phyloP scores from a whole-genome alignment of 2,113 vertebrate species.

The Sarotherodon lohbergeri region DNA sequence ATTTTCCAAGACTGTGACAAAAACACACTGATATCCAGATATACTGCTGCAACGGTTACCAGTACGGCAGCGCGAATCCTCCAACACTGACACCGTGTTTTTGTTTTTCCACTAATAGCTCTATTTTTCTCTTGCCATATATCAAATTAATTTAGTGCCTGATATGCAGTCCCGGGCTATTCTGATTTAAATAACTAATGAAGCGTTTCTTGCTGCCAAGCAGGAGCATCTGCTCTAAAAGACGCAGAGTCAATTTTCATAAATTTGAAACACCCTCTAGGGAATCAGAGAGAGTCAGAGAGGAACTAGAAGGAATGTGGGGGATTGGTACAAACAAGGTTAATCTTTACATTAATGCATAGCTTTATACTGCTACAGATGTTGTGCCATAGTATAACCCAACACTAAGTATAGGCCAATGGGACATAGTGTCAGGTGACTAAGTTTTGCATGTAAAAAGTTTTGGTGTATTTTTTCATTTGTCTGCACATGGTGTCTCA shows the following conservation, averaged over 20 bases:
- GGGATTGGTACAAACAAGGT: conserved; percentile 5
- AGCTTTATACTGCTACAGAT: background rate
- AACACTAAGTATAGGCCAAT: background rate
- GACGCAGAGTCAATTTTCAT: conserved; percentile 59
- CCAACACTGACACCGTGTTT: conserved; percentile 14
- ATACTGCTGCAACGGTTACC: background rate
- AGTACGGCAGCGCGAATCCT: background rate
- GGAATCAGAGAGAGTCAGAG: conserved; percentile 4
- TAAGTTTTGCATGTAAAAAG: background rate
- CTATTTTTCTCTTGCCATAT: conserved; percentile 39
- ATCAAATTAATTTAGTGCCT: conserved; percentile 57
- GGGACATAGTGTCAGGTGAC: background rate
- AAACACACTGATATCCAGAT: background rate
- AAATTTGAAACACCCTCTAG: conserved; percentile 48
- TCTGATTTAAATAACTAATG: conserved; percentile 68
- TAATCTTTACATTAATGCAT: conserved; percentile 17
- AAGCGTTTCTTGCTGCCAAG: conserved; percentile 53
- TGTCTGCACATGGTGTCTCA: background rate
- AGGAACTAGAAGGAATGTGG: background rate
- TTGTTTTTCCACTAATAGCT: conserved; percentile 46
- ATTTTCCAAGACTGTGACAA: background rate
- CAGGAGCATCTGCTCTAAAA: conserved; percentile 61
- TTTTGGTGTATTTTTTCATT: background rate
- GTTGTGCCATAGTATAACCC: background rate
- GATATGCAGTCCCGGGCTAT: conserved; percentile 40